These are phyloP conservation scores for Heliconius ethilla DNA, from an alignment of 2,888 invertebrate genomes.

Conservation along the genomic window DNA sequence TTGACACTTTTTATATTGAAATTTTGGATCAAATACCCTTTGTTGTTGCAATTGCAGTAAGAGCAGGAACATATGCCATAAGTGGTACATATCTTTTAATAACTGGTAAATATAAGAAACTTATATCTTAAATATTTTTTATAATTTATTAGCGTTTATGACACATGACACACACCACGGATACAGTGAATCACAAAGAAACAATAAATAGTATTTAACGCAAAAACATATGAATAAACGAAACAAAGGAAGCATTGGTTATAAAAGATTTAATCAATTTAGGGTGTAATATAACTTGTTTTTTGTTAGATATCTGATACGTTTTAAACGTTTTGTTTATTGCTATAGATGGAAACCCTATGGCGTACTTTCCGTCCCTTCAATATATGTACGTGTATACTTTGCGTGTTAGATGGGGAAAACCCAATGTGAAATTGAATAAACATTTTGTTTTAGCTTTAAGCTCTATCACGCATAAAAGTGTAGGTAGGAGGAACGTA, in stretches of 20 bases:
- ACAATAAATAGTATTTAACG: too few relatives aligned
- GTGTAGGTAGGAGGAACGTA: background rate
- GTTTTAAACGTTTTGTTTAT: constrained; percentile 1
- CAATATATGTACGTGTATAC: background rate
- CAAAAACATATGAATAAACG: background rate
- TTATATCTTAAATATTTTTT: too few relatives aligned
- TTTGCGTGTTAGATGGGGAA: background rate
- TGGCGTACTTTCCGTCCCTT: background rate
- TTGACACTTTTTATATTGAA: background rate
- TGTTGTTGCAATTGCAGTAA: background rate
- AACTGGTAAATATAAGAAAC: too few relatives aligned
- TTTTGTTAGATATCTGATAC: constrained; percentile 5
- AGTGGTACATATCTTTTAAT: too few relatives aligned
- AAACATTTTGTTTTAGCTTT: background rate
- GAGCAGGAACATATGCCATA: too few relatives aligned
- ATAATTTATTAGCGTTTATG: too few relatives aligned
- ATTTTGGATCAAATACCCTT: background rate
- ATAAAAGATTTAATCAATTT: background rate
- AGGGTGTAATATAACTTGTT: constrained; percentile 1
- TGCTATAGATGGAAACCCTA: background rate
- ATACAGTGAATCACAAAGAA: too few relatives aligned
- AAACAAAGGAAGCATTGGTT: background rate
- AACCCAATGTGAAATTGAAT: constrained; percentile 1
- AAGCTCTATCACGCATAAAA: background rate
- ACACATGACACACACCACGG: too few relatives aligned